Evolutionary conservation across 2,888 invertebrate species (phyloP).

Genomic region (Galeopsomyia nigrocyanea): DNA sequence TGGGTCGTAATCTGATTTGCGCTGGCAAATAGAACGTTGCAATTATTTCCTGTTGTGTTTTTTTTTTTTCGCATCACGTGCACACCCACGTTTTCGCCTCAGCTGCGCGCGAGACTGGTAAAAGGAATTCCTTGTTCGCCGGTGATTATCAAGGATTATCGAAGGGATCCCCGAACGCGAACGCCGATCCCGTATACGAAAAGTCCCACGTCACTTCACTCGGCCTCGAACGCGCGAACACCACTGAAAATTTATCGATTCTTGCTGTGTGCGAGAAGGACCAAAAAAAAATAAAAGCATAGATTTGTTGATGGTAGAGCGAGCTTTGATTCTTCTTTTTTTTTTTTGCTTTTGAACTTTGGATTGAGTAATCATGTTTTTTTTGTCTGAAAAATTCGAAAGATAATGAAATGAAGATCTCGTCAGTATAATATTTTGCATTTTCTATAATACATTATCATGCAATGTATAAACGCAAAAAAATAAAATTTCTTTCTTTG

Average conservation of each 20-base stretch:
- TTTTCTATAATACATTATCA: too few relatives aligned
- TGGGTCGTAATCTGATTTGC: conserved; percentile 6
- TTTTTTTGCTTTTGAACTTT: too few relatives aligned
- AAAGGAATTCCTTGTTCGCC: conserved; percentile 52
- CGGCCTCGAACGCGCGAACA: background rate
- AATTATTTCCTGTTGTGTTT: conserved; percentile 22
- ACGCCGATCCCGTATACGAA: conserved; percentile 34
- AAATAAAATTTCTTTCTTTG: too few relatives aligned
- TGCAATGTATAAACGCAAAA: too few relatives aligned
- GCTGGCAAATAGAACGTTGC: conserved; percentile 23
- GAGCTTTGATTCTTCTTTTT: too few relatives aligned
- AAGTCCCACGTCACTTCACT: conserved; percentile 11
- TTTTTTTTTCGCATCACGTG: conserved; percentile 24
- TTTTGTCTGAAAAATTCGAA: too few relatives aligned
- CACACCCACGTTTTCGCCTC: conserved; percentile 2
- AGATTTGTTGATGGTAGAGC: too few relatives aligned
- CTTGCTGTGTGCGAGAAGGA: conserved; percentile 8
- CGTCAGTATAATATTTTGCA: too few relatives aligned
- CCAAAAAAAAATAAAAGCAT: background rate
- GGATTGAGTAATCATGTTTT: too few relatives aligned
- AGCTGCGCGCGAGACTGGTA: conserved; percentile 46
- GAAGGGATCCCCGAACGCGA: conserved; percentile 42
- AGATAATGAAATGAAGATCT: too few relatives aligned
- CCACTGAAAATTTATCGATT: conserved; percentile 44
- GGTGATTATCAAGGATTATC: conserved; percentile 53